Base-by-base conservation (phyloP, 1,140 invertebrate species). In the Lordiphosa stackelbergi region DNA sequence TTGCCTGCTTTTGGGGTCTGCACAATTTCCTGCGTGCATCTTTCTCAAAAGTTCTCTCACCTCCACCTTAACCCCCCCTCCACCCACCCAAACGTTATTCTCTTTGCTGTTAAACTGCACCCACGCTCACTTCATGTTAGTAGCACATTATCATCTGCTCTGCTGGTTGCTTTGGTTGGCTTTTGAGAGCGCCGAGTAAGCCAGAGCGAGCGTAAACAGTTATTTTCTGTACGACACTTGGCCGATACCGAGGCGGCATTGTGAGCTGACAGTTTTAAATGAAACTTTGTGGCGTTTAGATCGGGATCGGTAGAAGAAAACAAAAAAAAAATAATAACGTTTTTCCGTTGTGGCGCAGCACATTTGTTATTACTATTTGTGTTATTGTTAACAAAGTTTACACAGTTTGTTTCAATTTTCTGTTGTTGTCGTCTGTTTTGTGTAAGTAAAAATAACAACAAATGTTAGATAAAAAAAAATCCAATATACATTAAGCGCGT, bases 251-350 rank as follows among this genome's bases (percentile, higher is more conserved):
- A 40, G 7, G 7, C 28, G 7, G 43, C 9, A 34, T 7, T 24
- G 11, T 7, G 11, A 46, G 24, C 13, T n/a, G 70, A 69, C 73
- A 77, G 73, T 77, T 73, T 78, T 78, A 34, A 69, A 73, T 59
- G 74, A 56, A 73, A 69, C 69, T 69, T 66, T 61, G 56, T 57
- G 45, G 72, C 54, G 72, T 36, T 61, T 61, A 57, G 70, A 58
- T 47, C 64, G 62, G 28, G 40, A 49, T 38, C 54, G 42, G 45
- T 19, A 35, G 31, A 24, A 22, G 19, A 35, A 49, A 49, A 48
- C 60, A 53, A 22, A 40, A 13, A 24, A n/a, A n/a, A n/a, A n/a
- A n/a, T n/a, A n/a, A n/a, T n/a, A n/a, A 45, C 36, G 41, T 40
- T 53, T 51, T 48, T 42, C 59, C 45, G 43, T 31, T 28, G 47